Evolutionary conservation across 2,797 vertebrate species (phyloP).

Genomic region (Cuniculus paca): DNA sequence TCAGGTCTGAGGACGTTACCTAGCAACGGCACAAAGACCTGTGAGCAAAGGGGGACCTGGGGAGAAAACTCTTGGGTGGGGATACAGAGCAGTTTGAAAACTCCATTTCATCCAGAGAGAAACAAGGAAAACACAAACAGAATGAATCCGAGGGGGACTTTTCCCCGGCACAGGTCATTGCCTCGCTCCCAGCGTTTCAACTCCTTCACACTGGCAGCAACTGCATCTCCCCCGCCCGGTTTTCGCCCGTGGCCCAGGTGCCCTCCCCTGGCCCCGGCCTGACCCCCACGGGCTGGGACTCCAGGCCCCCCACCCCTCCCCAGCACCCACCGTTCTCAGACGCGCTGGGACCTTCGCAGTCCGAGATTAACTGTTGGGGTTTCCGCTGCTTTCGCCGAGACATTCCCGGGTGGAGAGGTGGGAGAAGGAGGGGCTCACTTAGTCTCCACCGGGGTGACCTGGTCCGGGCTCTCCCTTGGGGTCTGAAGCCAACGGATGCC

Average conservation of each 20-base stretch:
- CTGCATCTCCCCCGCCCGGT: neutral
- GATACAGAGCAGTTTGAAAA: constrained; percentile 88
- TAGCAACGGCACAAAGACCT: constrained; percentile 87
- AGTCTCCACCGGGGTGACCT: constrained; percentile 69
- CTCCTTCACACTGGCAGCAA: constrained; percentile 12
- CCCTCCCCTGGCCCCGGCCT: constrained; percentile 71
- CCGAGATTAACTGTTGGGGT: constrained; percentile 88
- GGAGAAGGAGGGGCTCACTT: constrained; percentile 74
- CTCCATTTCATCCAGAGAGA: constrained; percentile 80
- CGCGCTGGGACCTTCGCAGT: constrained; percentile 86
- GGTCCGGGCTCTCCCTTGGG: constrained; percentile 69
- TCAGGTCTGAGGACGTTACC: constrained; percentile 85
- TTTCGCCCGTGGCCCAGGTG: constrained; percentile 54
- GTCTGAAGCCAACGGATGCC: constrained; percentile 77
- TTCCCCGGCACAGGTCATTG: constrained; percentile 59
- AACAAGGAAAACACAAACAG: constrained; percentile 82
- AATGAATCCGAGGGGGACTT: constrained; percentile 64
- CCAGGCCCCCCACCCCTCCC: neutral
- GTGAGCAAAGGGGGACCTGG: constrained; percentile 75
- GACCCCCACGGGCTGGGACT: constrained; percentile 57
- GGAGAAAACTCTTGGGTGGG: constrained; percentile 87
- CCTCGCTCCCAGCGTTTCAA: neutral
- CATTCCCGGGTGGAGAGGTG: constrained; percentile 82
- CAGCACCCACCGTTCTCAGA: constrained; percentile 87
- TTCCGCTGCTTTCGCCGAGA: constrained; percentile 89